Evolutionary conservation across 1,140 invertebrate genomes (phyloP).

Genomic region (Ceratoteleas bidentatus): DNA sequence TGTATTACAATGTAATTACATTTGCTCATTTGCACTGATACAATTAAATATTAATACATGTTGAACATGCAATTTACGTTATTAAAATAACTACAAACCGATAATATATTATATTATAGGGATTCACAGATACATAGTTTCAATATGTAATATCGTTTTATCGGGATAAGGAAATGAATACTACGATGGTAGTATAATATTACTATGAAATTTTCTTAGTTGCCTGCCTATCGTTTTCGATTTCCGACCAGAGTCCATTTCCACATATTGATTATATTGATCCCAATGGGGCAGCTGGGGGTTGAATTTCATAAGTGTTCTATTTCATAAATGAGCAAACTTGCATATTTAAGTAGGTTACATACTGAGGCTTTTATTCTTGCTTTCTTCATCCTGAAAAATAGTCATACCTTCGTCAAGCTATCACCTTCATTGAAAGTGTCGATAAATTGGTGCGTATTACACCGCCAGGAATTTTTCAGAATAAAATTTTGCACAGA

Average conservation of each 20-base stretch:
- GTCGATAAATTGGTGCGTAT: not conserved
- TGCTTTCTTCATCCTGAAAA: not conserved
- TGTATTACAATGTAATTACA: too few species aligned
- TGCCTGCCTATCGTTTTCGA: constrained; percentile 35
- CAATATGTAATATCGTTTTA: too few species aligned
- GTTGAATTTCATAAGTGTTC: constrained; percentile 40
- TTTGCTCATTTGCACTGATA: too few species aligned
- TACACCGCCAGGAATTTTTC: not conserved
- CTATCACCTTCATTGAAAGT: not conserved
- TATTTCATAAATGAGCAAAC: constrained; percentile 45
- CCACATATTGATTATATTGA: constrained; percentile 47
- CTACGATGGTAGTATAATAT: too few species aligned
- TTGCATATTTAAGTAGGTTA: constrained; percentile 27
- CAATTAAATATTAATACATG: too few species aligned
- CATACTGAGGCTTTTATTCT: not conserved
- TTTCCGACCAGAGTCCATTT: constrained; percentile 40
- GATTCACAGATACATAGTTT: too few species aligned
- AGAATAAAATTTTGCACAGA: not conserved
- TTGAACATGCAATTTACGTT: too few species aligned
- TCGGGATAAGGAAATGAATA: too few species aligned
- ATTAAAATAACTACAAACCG: too few species aligned
- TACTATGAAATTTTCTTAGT: constrained; percentile 40
- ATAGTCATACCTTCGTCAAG: constrained; percentile 1
- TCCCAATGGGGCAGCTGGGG: constrained; percentile 20
- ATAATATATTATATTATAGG: too few species aligned